Evolutionary conservation across 2,113 vertebrate species (phyloP).

Genomic region (Lethenteron reissneri): DNA sequence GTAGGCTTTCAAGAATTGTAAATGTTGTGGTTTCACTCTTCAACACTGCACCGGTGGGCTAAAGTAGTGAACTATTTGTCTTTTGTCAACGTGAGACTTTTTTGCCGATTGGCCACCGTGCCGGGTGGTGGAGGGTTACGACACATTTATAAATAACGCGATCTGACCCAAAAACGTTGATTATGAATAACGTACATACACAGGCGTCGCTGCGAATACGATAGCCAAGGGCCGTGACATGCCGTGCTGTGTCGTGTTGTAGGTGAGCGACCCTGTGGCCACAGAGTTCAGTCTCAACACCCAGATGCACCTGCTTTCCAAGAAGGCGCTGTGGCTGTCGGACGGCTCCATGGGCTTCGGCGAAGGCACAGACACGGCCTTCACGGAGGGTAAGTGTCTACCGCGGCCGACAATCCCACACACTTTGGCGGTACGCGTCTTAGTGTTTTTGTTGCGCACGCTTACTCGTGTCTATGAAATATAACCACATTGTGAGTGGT

Average conservation of each 20-base stretch:
- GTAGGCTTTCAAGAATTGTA: too few relatives aligned
- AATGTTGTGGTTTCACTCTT: too few relatives aligned
- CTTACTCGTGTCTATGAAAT: too few relatives aligned
- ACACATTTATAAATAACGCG: background rate
- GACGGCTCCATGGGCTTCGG: conserved; percentile 48
- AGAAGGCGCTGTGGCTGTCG: conserved; percentile 40
- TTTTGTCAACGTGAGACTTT: background rate
- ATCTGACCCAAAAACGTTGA: background rate
- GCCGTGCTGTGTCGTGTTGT: background rate
- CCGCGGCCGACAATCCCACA: background rate
- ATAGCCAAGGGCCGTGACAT: background rate
- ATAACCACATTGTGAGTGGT: too few relatives aligned
- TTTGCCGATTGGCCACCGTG: background rate
- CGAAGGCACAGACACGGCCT: conserved; percentile 34
- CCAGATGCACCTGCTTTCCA: conserved; percentile 43
- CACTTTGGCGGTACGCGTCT: too few relatives aligned
- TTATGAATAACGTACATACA: background rate
- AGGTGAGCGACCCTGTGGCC: conserved; percentile 48
- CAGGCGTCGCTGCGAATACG: background rate
- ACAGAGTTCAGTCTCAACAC: conserved; percentile 51
- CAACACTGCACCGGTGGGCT: too few relatives aligned
- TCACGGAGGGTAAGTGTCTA: conserved; percentile 33
- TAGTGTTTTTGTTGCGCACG: too few relatives aligned
- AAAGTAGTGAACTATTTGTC: too few relatives aligned
- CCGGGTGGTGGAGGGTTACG: background rate